A percentile compares a stretch with the other conserved stretches of the same genome.
These are phyloP conservation scores for Volucella inflata DNA, from an alignment of 2,888 invertebrate genomes.

Conservation along the genomic window DNA sequence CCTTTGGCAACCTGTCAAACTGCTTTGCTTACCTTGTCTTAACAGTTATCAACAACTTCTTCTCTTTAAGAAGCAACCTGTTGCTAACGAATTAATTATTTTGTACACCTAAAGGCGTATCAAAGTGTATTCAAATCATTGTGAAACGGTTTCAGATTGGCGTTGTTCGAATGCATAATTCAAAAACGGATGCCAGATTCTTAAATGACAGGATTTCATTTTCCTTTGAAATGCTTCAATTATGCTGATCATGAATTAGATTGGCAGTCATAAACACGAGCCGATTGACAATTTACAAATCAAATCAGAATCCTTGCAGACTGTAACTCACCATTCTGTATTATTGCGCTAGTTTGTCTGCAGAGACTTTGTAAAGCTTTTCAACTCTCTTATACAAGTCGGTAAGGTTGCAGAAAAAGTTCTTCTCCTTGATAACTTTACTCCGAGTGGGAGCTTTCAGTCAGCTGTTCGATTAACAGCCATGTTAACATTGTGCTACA, in stretches of 20 bases:
- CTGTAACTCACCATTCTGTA: background rate
- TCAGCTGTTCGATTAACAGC: conserved; percentile 52
- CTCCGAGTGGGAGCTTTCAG: conserved; percentile 36
- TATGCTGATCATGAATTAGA: conserved; percentile 42
- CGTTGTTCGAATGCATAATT: too few relatives aligned
- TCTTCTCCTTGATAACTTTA: conserved; percentile 5
- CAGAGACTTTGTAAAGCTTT: background rate
- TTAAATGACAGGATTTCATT: too few relatives aligned
- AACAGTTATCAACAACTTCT: too few relatives aligned
- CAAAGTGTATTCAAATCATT: too few relatives aligned
- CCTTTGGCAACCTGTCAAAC: too few relatives aligned
- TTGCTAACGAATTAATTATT: too few relatives aligned
- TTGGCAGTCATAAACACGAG: conserved; percentile 48
- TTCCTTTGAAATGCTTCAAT: conserved; percentile 13
- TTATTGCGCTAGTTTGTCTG: conserved; percentile 3
- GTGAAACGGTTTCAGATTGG: too few relatives aligned
- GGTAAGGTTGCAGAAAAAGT: conserved; percentile 14
- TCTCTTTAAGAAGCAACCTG: too few relatives aligned
- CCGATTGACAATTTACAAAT: conserved; percentile 43
- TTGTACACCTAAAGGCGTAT: too few relatives aligned
- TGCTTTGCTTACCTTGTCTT: too few relatives aligned
- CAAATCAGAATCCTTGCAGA: conserved; percentile 29
- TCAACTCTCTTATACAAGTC: conserved; percentile 62
- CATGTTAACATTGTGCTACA: conserved; percentile 42
- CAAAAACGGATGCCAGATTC: too few relatives aligned